A percentile compares a stretch with the other conserved stretches of the same genome.
Conservation (phyloP, 2,113 vertebrate species). For the Tyto alba region DNA sequence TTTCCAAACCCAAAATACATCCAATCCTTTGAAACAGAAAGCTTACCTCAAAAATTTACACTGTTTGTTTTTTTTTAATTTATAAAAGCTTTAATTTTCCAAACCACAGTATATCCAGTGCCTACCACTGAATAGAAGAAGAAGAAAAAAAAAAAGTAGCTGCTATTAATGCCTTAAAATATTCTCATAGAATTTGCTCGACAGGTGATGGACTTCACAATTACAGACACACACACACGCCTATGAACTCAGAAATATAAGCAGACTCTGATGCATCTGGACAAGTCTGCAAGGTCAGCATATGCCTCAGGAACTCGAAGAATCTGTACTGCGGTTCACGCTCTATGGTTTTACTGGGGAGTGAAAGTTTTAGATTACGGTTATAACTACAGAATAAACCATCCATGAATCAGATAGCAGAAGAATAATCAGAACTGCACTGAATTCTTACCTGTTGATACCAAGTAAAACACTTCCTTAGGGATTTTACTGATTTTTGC, state of each 20-base stretch:
- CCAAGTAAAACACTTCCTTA: not conserved
- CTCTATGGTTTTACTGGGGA: not conserved
- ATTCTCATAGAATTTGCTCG: not conserved
- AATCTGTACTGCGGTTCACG: not conserved
- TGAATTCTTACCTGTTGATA: not conserved
- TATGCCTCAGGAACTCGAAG: not conserved
- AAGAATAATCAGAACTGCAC: not conserved
- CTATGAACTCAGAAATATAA: slow-evolving; percentile 21
- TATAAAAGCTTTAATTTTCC: not conserved
- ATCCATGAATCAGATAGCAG: not conserved
- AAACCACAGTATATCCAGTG: not conserved
- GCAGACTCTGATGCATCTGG: not conserved
- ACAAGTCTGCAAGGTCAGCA: slow-evolving; percentile 22
- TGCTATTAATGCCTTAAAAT: not conserved
- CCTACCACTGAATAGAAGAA: not conserved
- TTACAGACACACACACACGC: not conserved
- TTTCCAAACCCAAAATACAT: not conserved
- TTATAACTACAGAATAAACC: not conserved
- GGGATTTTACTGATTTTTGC: not conserved
- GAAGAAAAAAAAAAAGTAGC: not conserved
- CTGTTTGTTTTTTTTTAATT: not conserved
- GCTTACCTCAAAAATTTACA: not conserved
- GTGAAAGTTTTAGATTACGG: not conserved
- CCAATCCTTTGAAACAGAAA: not conserved
- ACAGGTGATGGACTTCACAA: slow-evolving; percentile 2